Base-by-base conservation (phyloP, 2,888 invertebrate species). In the Oxystoma pomonae region DNA sequence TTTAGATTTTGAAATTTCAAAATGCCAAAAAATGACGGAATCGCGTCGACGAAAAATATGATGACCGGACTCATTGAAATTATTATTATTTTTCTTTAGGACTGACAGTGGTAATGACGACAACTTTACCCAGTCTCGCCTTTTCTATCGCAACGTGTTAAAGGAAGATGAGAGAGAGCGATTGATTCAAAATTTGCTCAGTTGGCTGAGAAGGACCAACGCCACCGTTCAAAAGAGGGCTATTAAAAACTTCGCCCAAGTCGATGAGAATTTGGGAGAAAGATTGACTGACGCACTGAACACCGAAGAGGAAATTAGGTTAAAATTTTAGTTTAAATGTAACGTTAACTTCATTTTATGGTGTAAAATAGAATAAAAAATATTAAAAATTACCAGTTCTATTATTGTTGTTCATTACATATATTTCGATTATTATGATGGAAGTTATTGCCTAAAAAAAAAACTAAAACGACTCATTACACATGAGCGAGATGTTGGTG, bases 151-250 rank as follows among this genome's bases (percentile, higher is more conserved):
- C 65, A 86, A 90, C 68, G 91, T 93, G 20, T 84, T 98, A 70
- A 72, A 69, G 17, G 84, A 96, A 69, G 87, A 86, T 63, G 86
- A 86, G 17, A 90, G 84, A 0, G 92, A 87, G 59, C 86, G 89
- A 68, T 78, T 92, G 60, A 87, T 90, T 0, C 81, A 86, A 20
- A 98, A 98, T 78, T 86, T 98, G 72, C 91, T 90, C 0, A 87
- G 83, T 9, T 88, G 90, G 76, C 78, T 98, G 65, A 85, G 86
- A 70, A 83, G 87, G 69, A 94, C 96, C 1, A 89, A 92, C 67
- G 85, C 83, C 51, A 94, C 94, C 77, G 87, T 98, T 70, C 93
- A 94, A 80, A 90, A 91, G 74, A 86, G 96, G 66, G 91, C 91
- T 7, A 85, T 96, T 20, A 90, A 92, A 77, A 90, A 92, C 77